Evolutionary conservation across 2,113 vertebrate species (phyloP).

Genomic region (Nesospiza acunhae): DNA sequence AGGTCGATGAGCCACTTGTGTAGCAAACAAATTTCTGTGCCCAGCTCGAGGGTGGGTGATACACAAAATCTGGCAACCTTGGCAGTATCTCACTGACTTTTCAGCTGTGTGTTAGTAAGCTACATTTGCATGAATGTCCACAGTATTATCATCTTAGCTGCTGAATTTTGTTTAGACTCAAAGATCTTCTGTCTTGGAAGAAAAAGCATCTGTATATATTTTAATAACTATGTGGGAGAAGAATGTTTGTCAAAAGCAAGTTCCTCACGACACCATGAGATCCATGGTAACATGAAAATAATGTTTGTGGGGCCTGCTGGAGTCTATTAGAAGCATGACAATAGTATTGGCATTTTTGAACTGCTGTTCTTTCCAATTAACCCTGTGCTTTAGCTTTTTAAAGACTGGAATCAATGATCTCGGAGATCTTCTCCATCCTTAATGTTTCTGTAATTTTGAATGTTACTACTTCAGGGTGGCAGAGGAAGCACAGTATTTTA

Average conservation of each 20-base stretch:
- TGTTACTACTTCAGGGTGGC: neutral
- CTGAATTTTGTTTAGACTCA: neutral
- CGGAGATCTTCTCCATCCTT: neutral
- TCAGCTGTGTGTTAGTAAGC: neutral
- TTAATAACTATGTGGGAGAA: neutral
- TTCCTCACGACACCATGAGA: neutral
- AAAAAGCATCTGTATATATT: neutral
- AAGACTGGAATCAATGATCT: neutral
- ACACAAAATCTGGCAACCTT: neutral
- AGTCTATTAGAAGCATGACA: neutral
- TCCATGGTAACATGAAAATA: neutral
- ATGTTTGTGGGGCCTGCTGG: neutral
- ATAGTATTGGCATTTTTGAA: neutral
- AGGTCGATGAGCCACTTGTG: neutral
- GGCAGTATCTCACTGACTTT: neutral
- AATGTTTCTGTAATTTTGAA: neutral
- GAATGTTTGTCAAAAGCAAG: neutral
- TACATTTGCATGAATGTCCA: neutral
- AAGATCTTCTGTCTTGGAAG: neutral
- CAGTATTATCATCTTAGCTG: neutral
- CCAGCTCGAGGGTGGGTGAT: accelerated
- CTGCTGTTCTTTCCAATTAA: neutral
- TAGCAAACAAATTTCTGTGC: neutral
- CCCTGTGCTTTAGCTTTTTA: neutral
- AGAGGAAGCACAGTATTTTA: neutral